Base-by-base conservation (phyloP, 2,113 vertebrate genomes). In the Uropsilus gracilis region DNA sequence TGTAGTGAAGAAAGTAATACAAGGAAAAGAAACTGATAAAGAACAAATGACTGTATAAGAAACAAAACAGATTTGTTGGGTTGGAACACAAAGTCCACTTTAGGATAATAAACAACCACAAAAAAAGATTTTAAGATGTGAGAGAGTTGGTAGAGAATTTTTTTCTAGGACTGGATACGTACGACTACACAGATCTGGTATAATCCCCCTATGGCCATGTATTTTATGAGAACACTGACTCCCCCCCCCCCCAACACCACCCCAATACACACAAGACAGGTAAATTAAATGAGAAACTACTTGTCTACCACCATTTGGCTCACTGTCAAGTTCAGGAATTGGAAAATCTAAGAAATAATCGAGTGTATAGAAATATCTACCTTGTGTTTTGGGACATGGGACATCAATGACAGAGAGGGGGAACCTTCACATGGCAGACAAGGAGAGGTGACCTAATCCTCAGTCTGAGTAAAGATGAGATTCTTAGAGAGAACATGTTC, bases 11-110 rank as follows among this genome's bases (percentile, higher is more conserved):
- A 64, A 82, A 89, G 57, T 2, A 83, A 53, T 37, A 34, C 24
- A 4, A 82, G 46, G 13, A 80, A 73, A 68, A 87, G 26, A 48
- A 92, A 64, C 68, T 34, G 37, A 94, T 61, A 66, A 73, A 57
- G 55, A 95, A 53, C 30, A 78, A 91, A 81, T 30, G 42, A 91
- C 48, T 82, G 24, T 64, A 55, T 90, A 86, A 77, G 91, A 94
- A 76, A 95, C n/a, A 94, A 84, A 59, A 63, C 59, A 61, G 77
- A 90, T 93, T 44, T 95, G 50, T 28, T 59, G 50, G 61, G 55
- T 26, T 57, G 42, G 93, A 95, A 88, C 73, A 78, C 69, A 50
- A n/a, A 96, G 86, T 89, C 44, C 86, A 59, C 1, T 13, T 59
- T 10, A 94, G 71, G 32, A 92, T 44, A 92, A 82, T 26, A 76